A percentile compares a stretch with the other conserved stretches of the same genome.
These are phyloP conservation scores for Centruroides sculpturatus DNA, from an alignment of 1,140 invertebrate species.

Conservation along the genomic window DNA sequence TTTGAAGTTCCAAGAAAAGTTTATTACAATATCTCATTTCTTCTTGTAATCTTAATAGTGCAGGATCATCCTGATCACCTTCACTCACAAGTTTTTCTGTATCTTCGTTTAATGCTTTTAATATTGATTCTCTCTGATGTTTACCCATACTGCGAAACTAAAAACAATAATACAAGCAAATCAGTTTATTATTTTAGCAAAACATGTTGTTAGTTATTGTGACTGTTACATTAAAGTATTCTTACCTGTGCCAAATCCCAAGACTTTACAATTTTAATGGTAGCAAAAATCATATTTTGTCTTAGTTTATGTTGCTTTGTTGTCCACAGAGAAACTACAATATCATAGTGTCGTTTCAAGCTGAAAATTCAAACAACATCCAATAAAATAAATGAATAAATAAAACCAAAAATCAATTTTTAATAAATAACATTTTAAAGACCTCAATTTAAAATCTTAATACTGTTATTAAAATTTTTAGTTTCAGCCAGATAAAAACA, in stretches of 20 bases:
- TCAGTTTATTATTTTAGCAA: too few relatives aligned
- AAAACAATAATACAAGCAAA: not conserved
- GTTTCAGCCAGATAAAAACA: too few relatives aligned
- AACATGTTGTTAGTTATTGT: too few relatives aligned
- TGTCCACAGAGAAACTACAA: constrained; percentile 83
- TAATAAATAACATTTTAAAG: too few relatives aligned
- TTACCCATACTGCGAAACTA: constrained; percentile 90
- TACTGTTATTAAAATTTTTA: too few relatives aligned
- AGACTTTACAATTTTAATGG: constrained; percentile 88
- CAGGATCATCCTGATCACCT: constrained; percentile 83
- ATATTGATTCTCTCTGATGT: constrained; percentile 84
- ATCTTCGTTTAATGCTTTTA: constrained; percentile 89
- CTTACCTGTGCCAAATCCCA: constrained; percentile 72
- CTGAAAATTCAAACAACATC: constrained; percentile 21
- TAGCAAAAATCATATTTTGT: constrained; percentile 97
- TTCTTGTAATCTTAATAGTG: constrained; percentile 63
- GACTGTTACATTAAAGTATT: not conserved
- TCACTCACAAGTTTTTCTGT: constrained; percentile 86
- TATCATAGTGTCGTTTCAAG: constrained; percentile 70
- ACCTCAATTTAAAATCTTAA: too few relatives aligned
- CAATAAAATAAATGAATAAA: too few relatives aligned
- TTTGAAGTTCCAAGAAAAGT: constrained; percentile 86
- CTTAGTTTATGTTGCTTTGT: constrained; percentile 83
- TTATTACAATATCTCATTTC: constrained; percentile 93
- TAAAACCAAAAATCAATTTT: too few relatives aligned